A percentile compares a stretch with the other conserved stretches of the same genome.
Conservation (phyloP, 2,888 invertebrate species). For the Lymantria monacha region DNA sequence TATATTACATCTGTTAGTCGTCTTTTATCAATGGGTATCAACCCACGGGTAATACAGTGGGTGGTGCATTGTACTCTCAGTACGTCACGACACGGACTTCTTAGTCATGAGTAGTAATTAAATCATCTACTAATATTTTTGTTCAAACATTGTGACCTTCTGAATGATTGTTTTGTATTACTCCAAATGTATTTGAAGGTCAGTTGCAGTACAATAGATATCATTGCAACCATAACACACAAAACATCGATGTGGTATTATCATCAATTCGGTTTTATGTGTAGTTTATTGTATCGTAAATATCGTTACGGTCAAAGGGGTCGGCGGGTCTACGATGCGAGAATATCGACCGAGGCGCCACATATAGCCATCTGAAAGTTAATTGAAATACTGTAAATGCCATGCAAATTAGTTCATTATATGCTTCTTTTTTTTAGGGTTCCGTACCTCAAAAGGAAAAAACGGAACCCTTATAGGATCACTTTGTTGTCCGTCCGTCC, state of each 20-base stretch:
- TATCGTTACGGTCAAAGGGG: slow-evolving; percentile 19
- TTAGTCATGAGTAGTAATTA: too few species aligned
- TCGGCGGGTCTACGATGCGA: slow-evolving; percentile 20
- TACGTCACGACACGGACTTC: too few species aligned
- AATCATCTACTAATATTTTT: too few species aligned
- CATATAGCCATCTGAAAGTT: slow-evolving; percentile 8
- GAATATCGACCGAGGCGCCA: slow-evolving; percentile 20
- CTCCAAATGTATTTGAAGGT: slow-evolving; percentile 8
- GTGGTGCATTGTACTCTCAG: too few species aligned
- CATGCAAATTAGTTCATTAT: slow-evolving; percentile 16
- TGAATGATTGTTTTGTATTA: slow-evolving; percentile 17
- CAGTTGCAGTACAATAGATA: slow-evolving; percentile 4
- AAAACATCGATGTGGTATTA: slow-evolving; percentile 7
- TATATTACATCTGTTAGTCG: too few species aligned
- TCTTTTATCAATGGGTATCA: too few species aligned
- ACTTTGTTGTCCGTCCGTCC: too few species aligned
- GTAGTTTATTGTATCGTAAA: slow-evolving; percentile 17
- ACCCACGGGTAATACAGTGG: too few species aligned
- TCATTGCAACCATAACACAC: slow-evolving; percentile 2
- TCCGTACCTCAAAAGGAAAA: too few species aligned
- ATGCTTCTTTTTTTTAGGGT: slow-evolving; percentile 6
- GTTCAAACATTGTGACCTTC: too few species aligned
- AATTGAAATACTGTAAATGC: slow-evolving; percentile 8
- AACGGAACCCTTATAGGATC: too few species aligned
- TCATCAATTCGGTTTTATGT: slow-evolving; percentile 19